phyloP scores from a whole-genome alignment of 2,797 vertebrate species.

The Poecile montanus region DNA sequence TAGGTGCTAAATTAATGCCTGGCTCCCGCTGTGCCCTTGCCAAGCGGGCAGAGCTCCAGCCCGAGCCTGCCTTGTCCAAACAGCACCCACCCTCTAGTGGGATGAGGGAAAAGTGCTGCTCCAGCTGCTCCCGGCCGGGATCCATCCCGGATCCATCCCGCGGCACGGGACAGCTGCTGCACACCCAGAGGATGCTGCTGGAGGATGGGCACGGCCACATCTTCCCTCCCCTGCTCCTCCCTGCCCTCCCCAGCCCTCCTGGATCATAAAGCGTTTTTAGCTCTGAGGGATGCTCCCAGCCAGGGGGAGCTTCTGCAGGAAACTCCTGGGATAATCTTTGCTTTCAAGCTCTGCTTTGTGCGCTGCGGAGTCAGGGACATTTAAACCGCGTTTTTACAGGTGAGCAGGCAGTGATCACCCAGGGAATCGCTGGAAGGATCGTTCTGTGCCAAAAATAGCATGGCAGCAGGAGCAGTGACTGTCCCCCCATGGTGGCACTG shows the following conservation, averaged over 20 bases:
- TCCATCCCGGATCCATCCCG: neutral
- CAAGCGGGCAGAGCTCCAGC: neutral
- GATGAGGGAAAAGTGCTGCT: slow-evolving; percentile 43
- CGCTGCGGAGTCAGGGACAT: too few species aligned
- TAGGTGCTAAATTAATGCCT: slow-evolving; percentile 44
- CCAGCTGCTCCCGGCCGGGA: neutral
- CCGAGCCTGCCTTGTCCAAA: neutral
- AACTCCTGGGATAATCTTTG: neutral
- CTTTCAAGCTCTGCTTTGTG: neutral
- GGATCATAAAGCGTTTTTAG: fast-evolving
- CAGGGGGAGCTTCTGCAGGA: neutral
- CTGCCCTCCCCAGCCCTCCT: neutral
- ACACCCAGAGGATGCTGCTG: fast-evolving
- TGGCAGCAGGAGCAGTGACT: neutral
- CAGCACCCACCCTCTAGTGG: slow-evolving; percentile 62
- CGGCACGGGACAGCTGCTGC: neutral
- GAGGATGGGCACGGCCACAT: fast-evolving
- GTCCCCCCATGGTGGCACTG: neutral
- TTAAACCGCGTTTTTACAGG: neutral
- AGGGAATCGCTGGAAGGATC: neutral
- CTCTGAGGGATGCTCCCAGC: neutral
- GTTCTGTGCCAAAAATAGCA: neutral
- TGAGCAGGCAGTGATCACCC: neutral
- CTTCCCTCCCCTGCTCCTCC: neutral
- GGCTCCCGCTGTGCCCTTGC: neutral